Base-by-base conservation (phyloP, 2,113 vertebrate species). In the Isichthys henryi region DNA sequence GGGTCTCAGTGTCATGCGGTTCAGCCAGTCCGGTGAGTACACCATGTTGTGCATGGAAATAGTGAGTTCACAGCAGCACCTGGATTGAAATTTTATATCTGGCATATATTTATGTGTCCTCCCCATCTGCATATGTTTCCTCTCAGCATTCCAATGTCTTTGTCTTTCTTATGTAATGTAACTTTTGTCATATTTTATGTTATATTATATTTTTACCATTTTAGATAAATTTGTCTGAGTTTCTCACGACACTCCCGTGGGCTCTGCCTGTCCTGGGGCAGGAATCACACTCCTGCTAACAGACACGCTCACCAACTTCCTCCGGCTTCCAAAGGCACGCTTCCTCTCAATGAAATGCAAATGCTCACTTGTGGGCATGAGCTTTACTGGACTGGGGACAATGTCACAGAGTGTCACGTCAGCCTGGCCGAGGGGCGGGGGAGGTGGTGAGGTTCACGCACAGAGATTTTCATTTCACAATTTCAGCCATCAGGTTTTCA, bases 391-490 rank as follows among this genome's bases (percentile, higher is more conserved):
- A 39, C 39, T 56, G 52, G 35, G 52, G 52, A 58, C 86, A 66
- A 46, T 88, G 7, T 53, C 15, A 58, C 6, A 23, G 49, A 62
- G 53, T 45, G 52, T 43, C 53, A 13, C 15, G 19, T 58, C 17
- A 23, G 46, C 6, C 53, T 9, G 10, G 45, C 43, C 19, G 48
- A 10, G 19, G 11, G 66, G 13, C 11, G 27, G 31, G 31, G 43
- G 21, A 5, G 21, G 6, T 9, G 45, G 83, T 19, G 17, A 9
- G 45, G 43, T 46, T 46, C 2, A 3, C 10, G 3, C 10, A 53
- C 27, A 13, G 23, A 86, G n/a, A 86, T 86, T 50, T 86, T 86
- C 85, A 86, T 86, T 86, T 53, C 31, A 53, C 50, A 87, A 31
- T 87, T 87, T 39, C 82, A 19, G 49, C 19, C 50, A 35, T 35